These are phyloP conservation scores for Calliopsis andreniformis DNA, from an alignment of 1,140 invertebrate species.

Conservation along the genomic window DNA sequence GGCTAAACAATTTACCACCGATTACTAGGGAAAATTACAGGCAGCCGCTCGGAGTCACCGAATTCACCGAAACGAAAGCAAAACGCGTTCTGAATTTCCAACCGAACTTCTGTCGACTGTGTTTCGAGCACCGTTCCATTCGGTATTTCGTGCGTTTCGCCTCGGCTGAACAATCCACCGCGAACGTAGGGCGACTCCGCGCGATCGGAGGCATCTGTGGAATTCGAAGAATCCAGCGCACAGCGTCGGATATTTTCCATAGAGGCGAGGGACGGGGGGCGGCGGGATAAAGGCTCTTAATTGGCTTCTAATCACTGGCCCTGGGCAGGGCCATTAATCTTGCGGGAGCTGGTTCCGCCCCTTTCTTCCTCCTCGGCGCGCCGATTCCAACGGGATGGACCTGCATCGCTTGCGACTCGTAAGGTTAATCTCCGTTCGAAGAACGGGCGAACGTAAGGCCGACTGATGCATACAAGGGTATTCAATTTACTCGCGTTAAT, in stretches of 20 bases:
- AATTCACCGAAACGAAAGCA: neutral
- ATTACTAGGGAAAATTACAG: neutral
- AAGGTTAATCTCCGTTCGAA: conserved; percentile 45
- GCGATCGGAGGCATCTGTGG: too few species aligned
- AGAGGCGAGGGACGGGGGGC: neutral
- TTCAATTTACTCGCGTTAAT: conserved; percentile 45
- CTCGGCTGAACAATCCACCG: too few species aligned
- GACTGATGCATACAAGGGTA: conserved; percentile 25
- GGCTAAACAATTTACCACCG: neutral
- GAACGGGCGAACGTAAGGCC: neutral
- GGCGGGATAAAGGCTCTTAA: conserved; percentile 43
- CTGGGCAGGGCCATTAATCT: conserved; percentile 45
- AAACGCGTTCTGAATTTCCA: neutral
- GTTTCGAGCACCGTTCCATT: too few species aligned
- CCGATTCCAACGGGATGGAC: conserved; percentile 40
- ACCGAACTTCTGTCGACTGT: too few species aligned
- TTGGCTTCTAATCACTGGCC: conserved; percentile 58
- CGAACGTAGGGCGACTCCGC: too few species aligned
- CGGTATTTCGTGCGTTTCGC: too few species aligned
- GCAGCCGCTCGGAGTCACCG: neutral
- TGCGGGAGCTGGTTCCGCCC: conserved; percentile 16
- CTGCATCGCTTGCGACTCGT: conserved; percentile 15
- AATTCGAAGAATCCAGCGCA: neutral
- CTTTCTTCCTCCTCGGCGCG: conserved; percentile 9
- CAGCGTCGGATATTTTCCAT: conserved; percentile 17